Evolutionary conservation across 2,797 vertebrate species (phyloP).

Genomic region (Phrynocephalus forsythii): DNA sequence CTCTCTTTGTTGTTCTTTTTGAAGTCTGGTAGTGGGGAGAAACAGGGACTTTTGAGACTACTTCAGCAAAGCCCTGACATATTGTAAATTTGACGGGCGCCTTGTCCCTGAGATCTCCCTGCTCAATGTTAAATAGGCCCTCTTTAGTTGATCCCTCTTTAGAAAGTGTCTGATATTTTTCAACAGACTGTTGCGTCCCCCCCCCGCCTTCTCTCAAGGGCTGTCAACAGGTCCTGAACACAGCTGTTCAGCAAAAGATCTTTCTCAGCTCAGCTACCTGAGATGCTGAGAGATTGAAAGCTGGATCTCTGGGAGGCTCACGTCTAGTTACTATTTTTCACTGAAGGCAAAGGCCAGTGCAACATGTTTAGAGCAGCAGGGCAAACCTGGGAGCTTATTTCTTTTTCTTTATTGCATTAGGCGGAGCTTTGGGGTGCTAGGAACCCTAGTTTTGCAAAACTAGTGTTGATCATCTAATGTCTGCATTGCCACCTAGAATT

Average conservation of each 20-base stretch:
- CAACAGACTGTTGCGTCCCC: not conserved
- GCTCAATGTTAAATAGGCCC: conserved; percentile 43
- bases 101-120: conserved; percentile 33
- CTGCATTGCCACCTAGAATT: not conserved
- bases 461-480: not conserved
- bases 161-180: conserved; percentile 34
- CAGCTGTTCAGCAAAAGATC: conserved; percentile 45
- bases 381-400: not conserved
- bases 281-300: conserved; percentile 36
- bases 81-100: conserved; percentile 36
- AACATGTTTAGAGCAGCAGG: not conserved
- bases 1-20: conserved; percentile 49
- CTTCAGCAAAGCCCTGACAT: conserved; percentile 38
- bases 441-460: not conserved
- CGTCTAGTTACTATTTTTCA: not conserved
- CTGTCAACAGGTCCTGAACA: conserved; percentile 39
- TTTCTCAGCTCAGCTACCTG: conserved; percentile 42
- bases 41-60: conserved; percentile 51
- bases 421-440: not conserved
- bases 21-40: conserved; percentile 42
- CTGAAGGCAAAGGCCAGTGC: conserved; percentile 4
- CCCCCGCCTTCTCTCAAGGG: conserved; percentile 5
- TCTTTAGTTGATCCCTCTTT: conserved; percentile 24
- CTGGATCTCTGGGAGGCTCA: not conserved
- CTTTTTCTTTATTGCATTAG: not conserved